Evolutionary conservation across 2,797 vertebrate species (phyloP), one percentile per base, ranked within the genome.

Genomic region (Spinibarbus caldwelli): DNA sequence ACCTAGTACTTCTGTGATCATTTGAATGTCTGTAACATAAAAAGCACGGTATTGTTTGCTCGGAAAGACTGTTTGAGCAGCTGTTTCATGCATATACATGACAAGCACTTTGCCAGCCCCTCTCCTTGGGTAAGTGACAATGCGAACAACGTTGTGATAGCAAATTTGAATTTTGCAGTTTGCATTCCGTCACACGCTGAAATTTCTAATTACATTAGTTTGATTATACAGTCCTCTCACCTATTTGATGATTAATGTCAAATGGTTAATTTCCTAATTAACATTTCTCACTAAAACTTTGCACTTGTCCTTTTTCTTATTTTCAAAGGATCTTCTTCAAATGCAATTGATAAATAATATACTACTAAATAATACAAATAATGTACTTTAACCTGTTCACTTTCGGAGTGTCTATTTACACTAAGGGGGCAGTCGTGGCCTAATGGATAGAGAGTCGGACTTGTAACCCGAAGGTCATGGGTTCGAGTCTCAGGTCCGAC

Each of bases 11-110:
- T 29, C 64, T 67, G 31, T 67, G 64, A 67, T 67, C 4, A 67
- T 36, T 21, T 36, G 34, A 67, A 36, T 34, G 19, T 34, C 31
- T 67, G 19, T 21, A 36, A 36, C 66, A 67, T 67, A 21, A 36
- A 67, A 67, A 21, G 29, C 62, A 64, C 4, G 29, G 29, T 6
- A 64, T 64, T 64, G 29, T 64, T 14, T 17, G 62, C 26, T 31
- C 26, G 31, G 64, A 36, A 67, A 66, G 15, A 19, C 17, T 29
- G 31, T 34, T 66, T 67, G 66, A 67, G 66, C 66, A 36, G 66
- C 66, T 36, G 31, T 67, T 67, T 67, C 64, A 67, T 34, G 29
- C 15, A 67, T 67, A 67, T 67, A 67, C 31, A 67, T 67, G 64
- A 21, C 64, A 67, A 67, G 34, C 19, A 1, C 8, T 36, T 36